Percentiles rank a stretch among this genome's conserved stretches.
Conservation (phyloP, 2,113 vertebrate genomes). For the Micronisus gabar region DNA sequence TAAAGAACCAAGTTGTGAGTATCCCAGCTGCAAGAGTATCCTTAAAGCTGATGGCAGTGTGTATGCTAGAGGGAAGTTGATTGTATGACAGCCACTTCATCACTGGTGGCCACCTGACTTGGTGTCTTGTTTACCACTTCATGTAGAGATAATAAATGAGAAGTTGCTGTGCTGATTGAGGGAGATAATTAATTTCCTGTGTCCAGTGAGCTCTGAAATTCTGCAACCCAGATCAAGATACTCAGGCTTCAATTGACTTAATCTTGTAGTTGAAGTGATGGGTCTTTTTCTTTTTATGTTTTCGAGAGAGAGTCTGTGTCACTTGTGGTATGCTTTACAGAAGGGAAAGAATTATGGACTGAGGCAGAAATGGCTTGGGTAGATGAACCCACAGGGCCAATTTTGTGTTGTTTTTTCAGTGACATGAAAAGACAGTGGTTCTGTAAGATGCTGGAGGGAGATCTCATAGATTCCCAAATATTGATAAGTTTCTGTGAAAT, state of each 20-base stretch:
- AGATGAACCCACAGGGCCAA: neutral
- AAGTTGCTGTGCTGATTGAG: conserved; percentile 28
- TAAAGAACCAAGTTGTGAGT: too few relatives aligned
- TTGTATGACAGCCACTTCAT: neutral
- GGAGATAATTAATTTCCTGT: neutral
- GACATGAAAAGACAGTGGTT: neutral
- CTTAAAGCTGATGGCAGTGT: neutral
- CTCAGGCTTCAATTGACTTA: neutral
- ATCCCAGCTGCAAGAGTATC: neutral
- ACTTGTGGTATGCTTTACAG: neutral
- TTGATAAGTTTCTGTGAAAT: neutral
- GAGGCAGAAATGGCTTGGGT: neutral
- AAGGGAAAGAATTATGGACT: neutral
- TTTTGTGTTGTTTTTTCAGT: neutral
- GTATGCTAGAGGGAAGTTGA: neutral
- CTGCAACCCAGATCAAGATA: neutral
- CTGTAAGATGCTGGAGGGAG: neutral
- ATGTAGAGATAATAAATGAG: conserved; percentile 26
- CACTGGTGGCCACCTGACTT: neutral
- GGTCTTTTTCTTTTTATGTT: neutral
- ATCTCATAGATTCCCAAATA: neutral
- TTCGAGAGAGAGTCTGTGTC: neutral
- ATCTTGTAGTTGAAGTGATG: neutral
- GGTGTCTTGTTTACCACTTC: conserved; percentile 14
- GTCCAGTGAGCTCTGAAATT: neutral